A percentile compares a stretch with the other conserved stretches of the same genome.
These are phyloP conservation scores for Ips nitidus DNA, from an alignment of 1,140 invertebrate genomes.

Conservation along the genomic window DNA sequence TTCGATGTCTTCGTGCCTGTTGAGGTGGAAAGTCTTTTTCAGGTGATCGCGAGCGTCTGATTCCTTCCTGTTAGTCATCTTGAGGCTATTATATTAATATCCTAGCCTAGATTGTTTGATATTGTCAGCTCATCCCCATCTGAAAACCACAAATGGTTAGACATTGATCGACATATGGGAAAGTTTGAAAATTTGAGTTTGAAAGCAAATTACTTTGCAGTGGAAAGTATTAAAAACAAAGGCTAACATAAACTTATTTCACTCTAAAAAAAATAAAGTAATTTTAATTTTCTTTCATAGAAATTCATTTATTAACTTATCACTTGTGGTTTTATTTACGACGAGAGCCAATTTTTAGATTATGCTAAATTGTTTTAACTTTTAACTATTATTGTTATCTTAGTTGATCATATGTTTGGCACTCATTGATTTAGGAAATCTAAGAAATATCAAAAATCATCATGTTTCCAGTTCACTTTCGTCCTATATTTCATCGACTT, in stretches of 20 bases:
- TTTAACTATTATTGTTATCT: no score
- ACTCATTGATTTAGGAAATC: no score
- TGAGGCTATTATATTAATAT: slow-evolving; percentile 15
- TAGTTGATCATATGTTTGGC: no score
- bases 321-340: no score
- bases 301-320: no score
- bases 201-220: background rate
- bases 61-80: slow-evolving; percentile 48
- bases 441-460: no score
- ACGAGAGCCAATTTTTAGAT: no score
- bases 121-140: slow-evolving; percentile 33
- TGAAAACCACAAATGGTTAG: slow-evolving; percentile 18
- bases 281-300: no score
- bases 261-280: background rate
- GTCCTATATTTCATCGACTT: no score
- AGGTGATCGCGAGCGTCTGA: slow-evolving; percentile 46
- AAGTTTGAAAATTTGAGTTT: background rate
- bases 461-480: no score
- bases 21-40: slow-evolving; percentile 48
- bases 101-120: background rate
- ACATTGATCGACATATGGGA: background rate
- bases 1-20: slow-evolving; percentile 51
- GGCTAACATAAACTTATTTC: background rate
- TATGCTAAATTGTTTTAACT: no score
- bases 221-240: background rate